Percentiles rank a stretch among this genome's conserved stretches.
phyloP scores from a whole-genome alignment of 2,888 invertebrate genomes.

The Spilarctia lutea region DNA sequence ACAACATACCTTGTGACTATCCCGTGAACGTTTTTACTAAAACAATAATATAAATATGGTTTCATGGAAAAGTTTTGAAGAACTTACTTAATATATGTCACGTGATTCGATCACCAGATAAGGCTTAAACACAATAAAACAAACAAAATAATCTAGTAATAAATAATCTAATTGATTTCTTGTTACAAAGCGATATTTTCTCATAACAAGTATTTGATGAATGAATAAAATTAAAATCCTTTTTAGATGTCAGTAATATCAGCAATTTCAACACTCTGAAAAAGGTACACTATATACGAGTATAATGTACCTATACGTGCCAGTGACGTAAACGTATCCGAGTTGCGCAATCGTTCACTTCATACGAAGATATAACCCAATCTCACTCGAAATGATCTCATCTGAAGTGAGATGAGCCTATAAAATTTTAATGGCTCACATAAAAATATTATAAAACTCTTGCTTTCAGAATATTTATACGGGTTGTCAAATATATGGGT shows the following conservation, averaged over 20 bases:
- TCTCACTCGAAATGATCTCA: slow-evolving; percentile 47
- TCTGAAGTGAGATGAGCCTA: slow-evolving; percentile 32
- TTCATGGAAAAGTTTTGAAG: too few species aligned
- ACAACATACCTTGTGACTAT: too few species aligned
- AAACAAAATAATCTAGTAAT: neutral
- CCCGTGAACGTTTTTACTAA: too few species aligned
- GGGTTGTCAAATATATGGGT: slow-evolving; percentile 24
- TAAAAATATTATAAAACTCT: slow-evolving; percentile 47
- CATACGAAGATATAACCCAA: slow-evolving; percentile 28
- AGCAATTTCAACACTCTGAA: neutral
- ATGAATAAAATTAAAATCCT: neutral
- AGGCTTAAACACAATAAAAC: neutral
- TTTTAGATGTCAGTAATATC: neutral
- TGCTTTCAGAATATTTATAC: slow-evolving; percentile 40
- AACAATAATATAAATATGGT: too few species aligned
- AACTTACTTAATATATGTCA: too few species aligned
- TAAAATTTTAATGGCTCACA: slow-evolving; percentile 45
- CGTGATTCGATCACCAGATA: neutral
- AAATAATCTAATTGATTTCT: neutral
- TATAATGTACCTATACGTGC: neutral
- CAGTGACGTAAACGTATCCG: slow-evolving; percentile 14
- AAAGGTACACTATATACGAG: neutral
- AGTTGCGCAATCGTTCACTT: slow-evolving; percentile 33
- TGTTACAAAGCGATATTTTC: neutral
- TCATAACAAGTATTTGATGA: neutral